Evolutionary conservation across 2,797 vertebrate species (phyloP), one percentile per base, ranked within the genome.

Genomic region (Odontamblyopus lacepedii): DNA sequence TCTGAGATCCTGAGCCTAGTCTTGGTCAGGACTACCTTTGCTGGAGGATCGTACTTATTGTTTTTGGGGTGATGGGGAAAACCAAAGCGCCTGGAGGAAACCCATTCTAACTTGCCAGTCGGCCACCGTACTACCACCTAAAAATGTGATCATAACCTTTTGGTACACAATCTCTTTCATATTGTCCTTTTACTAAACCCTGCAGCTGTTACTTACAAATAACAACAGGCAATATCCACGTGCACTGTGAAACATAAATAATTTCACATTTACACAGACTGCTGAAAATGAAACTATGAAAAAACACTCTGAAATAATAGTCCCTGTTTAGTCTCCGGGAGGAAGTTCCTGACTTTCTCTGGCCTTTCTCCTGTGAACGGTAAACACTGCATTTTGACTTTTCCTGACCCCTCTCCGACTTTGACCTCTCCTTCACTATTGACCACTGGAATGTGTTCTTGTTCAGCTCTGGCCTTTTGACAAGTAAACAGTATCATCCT

Each of bases 401-500:
- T 63, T 53, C 62, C 41, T 64, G 67, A 75, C 75, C 73, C 15
- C 9, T 55, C 38, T 19, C 63, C 71, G 44, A 77, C 62, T 67
- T 50, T 68, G 11, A 64, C 23, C 59, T 53, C 23, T 77, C 59
- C 66, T 67, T 72, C 56, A 67, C 62, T 66, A 51, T 32, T 67
- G 38, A 73, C 70, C 60, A 53, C 1, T 55, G 72, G 63, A 80
- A 69, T 67, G 23, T 29, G 19, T 35, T 53, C 29, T 67, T 30
- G 32, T 65, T 63, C 50, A 44, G 55, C 67, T 19, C 27, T 19
- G 11, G 29, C 61, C 59, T 61, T 41, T 63, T 32, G 53, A 35
- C 19, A 29, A 63, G 74, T 76, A 79, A 88, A 87, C 78, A 84
- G 64, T 50, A 67, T 32, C 72, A 65, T 57, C 62, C 72, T 65